Conservation (phyloP, 2,888 invertebrate species). For the Drosophila greeni region DNA sequence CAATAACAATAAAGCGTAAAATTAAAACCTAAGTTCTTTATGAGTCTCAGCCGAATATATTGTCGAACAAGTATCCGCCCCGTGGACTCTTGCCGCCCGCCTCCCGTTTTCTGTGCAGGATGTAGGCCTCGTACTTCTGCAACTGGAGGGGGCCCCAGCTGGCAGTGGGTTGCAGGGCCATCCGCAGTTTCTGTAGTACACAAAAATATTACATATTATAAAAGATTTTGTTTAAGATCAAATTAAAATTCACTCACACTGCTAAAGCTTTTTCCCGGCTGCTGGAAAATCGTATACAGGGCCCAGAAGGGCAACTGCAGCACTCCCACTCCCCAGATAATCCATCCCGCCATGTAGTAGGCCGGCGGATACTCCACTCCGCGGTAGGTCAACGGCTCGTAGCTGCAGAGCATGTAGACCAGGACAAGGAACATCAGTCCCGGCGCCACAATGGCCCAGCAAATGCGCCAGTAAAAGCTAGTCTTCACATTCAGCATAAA, state of each 20-base stretch:
- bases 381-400: conserved; percentile 83
- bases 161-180: conserved; percentile 68
- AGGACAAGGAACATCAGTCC: conserved; percentile 85
- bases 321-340: conserved; percentile 80
- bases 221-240: no score
- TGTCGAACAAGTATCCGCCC: conserved; percentile 63
- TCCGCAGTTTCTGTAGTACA: conserved; percentile 70
- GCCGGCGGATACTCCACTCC: conserved; percentile 81
- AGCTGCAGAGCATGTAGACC: conserved; percentile 83
- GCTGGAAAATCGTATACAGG: conserved; percentile 71
- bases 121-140: conserved; percentile 79
- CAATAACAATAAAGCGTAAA: conserved; percentile 56
- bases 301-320: conserved; percentile 80
- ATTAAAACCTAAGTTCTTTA: conserved; percentile 19
- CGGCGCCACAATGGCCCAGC: conserved; percentile 88
- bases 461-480: conserved; percentile 87
- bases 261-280: conserved; percentile 60
- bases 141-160: conserved; percentile 77
- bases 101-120: conserved; percentile 57
- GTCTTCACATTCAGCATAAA: conserved; percentile 86
- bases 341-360: conserved; percentile 81
- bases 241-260: conserved; percentile 33
- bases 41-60: conserved; percentile 71
- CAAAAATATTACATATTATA: neutral
- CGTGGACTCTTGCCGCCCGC: conserved; percentile 28